Evolutionary conservation across 2,797 vertebrate genomes (phyloP).

Genomic region (Myotis pilosus): DNA sequence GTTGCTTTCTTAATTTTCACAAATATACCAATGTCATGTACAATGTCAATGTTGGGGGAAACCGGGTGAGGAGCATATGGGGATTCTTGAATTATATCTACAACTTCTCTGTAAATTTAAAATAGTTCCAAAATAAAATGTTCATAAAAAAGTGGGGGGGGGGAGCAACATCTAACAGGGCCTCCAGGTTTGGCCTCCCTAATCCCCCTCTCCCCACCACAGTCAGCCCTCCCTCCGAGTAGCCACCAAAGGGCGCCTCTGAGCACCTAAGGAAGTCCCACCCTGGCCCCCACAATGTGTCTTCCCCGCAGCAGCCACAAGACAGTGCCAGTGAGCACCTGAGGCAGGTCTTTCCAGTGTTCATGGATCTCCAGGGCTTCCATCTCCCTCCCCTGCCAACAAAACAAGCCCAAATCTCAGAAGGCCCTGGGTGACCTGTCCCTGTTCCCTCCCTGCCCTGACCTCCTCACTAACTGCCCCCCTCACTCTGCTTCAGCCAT

Average conservation of each 20-base stretch:
- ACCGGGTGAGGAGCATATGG: neutral
- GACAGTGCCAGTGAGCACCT: neutral
- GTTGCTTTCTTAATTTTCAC: neutral
- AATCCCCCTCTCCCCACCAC: rapidly evolving
- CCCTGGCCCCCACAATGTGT: neutral
- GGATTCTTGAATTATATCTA: neutral
- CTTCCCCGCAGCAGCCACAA: neutral
- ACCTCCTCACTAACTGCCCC: too few species aligned
- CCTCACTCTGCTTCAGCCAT: neutral
- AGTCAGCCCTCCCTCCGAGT: neutral
- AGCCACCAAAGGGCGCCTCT: neutral
- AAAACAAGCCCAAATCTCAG: neutral
- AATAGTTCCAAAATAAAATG: neutral
- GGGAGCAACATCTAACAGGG: neutral
- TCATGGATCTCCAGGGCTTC: neutral
- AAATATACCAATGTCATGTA: neutral
- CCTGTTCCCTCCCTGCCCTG: rapidly evolving
- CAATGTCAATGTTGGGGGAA: too few species aligned
- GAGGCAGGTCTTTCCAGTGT: neutral
- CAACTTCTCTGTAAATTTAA: neutral
- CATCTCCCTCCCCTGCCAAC: neutral
- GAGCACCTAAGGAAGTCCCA: neutral
- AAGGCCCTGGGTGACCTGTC: neutral
- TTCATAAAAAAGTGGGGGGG: neutral
- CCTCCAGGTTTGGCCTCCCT: neutral